Base-by-base conservation (phyloP, 2,797 vertebrate genomes). In the Australoheros facetus region DNA sequence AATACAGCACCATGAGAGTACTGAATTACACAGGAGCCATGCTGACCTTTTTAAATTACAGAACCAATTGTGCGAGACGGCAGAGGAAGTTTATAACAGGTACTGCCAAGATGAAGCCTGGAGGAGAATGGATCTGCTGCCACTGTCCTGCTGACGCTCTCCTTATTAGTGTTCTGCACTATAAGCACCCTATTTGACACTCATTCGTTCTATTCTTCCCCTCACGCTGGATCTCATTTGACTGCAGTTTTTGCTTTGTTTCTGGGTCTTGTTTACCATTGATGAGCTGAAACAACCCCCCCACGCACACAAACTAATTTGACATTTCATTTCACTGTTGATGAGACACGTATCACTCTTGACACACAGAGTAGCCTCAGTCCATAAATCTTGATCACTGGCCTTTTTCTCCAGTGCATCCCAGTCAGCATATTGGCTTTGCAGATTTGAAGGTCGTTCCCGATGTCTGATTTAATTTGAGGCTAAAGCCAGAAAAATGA, bases 41-140 rank as follows among this genome's bases (percentile, higher is more conserved):
- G 89, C 90, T 95, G 95, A 96, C 96, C 96, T 96, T 96, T 96
- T 93, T 93, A 94, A 96, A 96, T 96, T 95, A 95, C 93, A 88
- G 91, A 95, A 91, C 87, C 94, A 94, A 95, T 95, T 94, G 95
- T 94, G 94, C 91, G 90, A 90, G 93, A 94, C 92, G 88, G 87
- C 79, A 73, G 79, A 86, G 89, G 92, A 92, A 91, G 92, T 95
- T 95, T 93, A 93, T 93, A 94, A 93, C 92, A 89, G 93, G 93
- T 91, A 86, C 83, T 89, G 90, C 86, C 86, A 91, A 90, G 90
- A 92, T 80, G 87, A 80, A 92, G 93, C 90, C 90, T 28, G 82
- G 79, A 92, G 93, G 88, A 92, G 91, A 92, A 94, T 89, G 81
- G 92, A 93, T 94, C 90, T 89, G 84, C 88, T 73, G 80, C 89